These are phyloP conservation scores for Bombylius discolor DNA, from an alignment of 2,888 invertebrate species.

Conservation along the genomic window DNA sequence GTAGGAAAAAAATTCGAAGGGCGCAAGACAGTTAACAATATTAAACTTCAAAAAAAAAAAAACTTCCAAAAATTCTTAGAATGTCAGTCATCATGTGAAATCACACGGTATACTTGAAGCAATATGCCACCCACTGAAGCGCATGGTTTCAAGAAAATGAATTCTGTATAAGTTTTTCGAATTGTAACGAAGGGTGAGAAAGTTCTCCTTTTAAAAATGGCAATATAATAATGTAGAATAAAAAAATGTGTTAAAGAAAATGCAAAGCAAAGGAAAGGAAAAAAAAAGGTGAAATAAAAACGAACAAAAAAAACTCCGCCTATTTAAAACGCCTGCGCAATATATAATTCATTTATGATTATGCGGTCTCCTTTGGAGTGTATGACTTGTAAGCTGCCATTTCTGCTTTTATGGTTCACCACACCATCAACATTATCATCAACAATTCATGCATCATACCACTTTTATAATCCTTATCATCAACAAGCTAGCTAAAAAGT, in stretches of 20 bases:
- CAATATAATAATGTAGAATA: conserved; percentile 1
- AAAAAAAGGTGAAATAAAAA: neutral
- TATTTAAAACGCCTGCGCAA: conserved; percentile 12
- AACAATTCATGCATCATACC: neutral
- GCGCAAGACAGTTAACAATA: conserved; percentile 5
- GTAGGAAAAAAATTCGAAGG: neutral
- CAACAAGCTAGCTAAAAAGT: too few species aligned
- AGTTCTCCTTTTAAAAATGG: conserved; percentile 1
- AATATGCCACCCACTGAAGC: neutral
- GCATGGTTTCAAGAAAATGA: neutral
- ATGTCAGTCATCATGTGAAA: neutral
- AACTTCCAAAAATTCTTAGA: conserved; percentile 3
- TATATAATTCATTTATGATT: neutral
- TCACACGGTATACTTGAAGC: neutral
- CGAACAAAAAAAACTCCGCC: conserved; percentile 10
- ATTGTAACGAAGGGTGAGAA: neutral
- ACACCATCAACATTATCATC: neutral
- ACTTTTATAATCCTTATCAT: neutral
- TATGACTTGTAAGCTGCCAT: neutral
- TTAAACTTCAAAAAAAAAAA: conserved; percentile 1
- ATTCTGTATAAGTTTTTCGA: neutral
- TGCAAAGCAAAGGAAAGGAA: neutral
- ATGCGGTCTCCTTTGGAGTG: too few species aligned
- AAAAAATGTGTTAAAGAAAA: conserved; percentile 1
- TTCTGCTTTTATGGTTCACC: neutral